These are phyloP conservation scores for Campylomormyrus tamandua DNA, from an alignment of 2,113 vertebrate species.

Conservation along the genomic window DNA sequence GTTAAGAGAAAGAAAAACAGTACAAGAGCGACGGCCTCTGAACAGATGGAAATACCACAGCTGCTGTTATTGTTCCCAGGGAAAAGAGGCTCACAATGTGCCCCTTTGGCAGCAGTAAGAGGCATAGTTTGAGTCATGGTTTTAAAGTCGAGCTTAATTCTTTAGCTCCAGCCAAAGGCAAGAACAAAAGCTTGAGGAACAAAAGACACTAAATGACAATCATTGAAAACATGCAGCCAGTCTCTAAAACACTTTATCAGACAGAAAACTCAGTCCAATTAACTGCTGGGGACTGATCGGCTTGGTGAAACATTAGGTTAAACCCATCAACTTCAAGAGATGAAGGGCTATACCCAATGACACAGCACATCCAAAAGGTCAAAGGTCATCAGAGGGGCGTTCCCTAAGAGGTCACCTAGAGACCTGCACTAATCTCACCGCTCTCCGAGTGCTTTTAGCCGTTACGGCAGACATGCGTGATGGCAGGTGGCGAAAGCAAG, in stretches of 20 bases:
- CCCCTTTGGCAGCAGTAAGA: not conserved
- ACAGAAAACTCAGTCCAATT: not conserved
- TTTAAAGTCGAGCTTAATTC: not conserved
- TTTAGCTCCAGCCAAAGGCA: not conserved
- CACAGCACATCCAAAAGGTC: not conserved
- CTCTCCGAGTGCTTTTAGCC: not conserved
- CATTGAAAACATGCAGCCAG: not conserved
- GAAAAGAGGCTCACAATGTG: not conserved
- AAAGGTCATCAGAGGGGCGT: not conserved
- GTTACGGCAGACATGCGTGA: not conserved
- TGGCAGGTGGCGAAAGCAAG: constrained; percentile 26
- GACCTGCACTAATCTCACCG: not conserved
- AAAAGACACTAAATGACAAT: not conserved
- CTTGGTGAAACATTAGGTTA: not conserved
- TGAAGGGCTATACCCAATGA: not conserved
- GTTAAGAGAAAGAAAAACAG: not conserved
- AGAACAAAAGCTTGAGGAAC: not conserved
- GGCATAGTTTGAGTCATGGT: not conserved
- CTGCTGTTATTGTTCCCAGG: not conserved
- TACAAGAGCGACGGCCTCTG: not conserved
- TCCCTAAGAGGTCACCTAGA: not conserved
- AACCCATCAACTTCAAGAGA: not conserved
- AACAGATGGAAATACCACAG: not conserved
- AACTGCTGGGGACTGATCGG: not conserved
- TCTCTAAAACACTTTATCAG: not conserved